A percentile compares a stretch with the other conserved stretches of the same genome.
Evolutionary conservation across 2,113 vertebrate species (phyloP).

Genomic region (Semnornis frantzii): DNA sequence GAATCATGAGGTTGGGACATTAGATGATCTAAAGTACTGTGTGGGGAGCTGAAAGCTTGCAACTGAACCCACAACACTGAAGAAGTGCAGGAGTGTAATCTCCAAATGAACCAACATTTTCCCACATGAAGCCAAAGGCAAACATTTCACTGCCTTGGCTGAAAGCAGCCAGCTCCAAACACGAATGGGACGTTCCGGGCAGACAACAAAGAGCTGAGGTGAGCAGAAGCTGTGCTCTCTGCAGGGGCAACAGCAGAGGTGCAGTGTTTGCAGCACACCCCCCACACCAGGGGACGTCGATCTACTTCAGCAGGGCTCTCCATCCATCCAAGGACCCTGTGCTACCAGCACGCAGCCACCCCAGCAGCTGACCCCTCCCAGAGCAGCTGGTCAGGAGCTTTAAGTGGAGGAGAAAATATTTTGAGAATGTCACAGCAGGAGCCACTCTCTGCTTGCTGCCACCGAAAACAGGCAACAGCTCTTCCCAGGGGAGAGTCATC

Average conservation of each 20-base stretch:
- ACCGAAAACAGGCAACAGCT: not conserved
- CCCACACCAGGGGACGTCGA: not conserved
- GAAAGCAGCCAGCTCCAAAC: not conserved
- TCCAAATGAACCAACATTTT: not conserved
- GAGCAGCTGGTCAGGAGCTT: conserved; percentile 37
- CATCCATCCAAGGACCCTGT: fast-evolving
- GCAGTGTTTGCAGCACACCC: not conserved
- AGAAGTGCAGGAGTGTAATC: not conserved
- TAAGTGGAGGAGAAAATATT: not conserved
- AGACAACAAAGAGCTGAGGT: not conserved
- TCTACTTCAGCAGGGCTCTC: not conserved
- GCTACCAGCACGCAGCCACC: fast-evolving
- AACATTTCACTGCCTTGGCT: not conserved
- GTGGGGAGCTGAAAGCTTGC: not conserved
- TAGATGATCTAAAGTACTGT: not conserved
- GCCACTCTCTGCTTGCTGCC: not conserved
- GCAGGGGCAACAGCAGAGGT: not conserved
- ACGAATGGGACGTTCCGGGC: not conserved
- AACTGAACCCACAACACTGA: not conserved
- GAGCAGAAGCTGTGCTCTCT: not conserved
- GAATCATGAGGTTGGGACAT: not conserved
- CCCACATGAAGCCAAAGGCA: not conserved
- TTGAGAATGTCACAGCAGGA: conserved; percentile 12
- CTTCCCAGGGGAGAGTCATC: not conserved
- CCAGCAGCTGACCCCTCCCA: conserved; percentile 25